Conservation (phyloP, 2,113 vertebrate genomes). For the Pollachius pollachius region DNA sequence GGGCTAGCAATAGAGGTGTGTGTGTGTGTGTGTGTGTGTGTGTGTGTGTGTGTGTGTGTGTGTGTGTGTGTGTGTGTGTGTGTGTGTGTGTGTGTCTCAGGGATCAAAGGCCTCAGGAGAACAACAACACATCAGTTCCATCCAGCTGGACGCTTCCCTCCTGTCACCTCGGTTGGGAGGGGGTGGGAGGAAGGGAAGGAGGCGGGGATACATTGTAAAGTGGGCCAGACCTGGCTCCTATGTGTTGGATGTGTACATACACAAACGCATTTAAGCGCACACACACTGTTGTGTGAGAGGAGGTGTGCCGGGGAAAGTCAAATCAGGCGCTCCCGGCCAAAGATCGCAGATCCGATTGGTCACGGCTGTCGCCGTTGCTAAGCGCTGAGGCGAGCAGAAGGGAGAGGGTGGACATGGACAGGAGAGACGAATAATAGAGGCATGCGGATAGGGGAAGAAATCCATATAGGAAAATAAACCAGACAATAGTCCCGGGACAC, state of each 20-base stretch:
- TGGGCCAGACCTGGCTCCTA: not conserved
- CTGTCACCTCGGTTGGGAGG: slow-evolving; percentile 47
- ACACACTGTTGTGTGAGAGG: slow-evolving; percentile 20
- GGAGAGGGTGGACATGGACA: slow-evolving; percentile 27
- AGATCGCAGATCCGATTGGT: slow-evolving; percentile 62
- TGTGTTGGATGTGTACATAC: not conserved
- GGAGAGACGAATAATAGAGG: slow-evolving; percentile 10
- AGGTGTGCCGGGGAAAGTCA: slow-evolving; percentile 56
- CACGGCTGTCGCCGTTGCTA: slow-evolving; percentile 63
- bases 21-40: no score
- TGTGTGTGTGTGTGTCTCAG: not conserved
- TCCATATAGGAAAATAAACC: no score
- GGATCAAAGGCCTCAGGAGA: slow-evolving; percentile 48
- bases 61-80: no score
- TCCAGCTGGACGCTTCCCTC: slow-evolving; percentile 67
- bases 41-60: no score
- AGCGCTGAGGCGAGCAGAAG: slow-evolving; percentile 51
- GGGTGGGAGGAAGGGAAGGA: slow-evolving; percentile 18
- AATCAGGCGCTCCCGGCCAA: slow-evolving; percentile 53
- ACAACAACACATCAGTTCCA: slow-evolving; percentile 52
- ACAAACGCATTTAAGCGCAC: slow-evolving; percentile 42
- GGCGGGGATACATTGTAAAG: not conserved
- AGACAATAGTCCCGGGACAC: slow-evolving; percentile 1
- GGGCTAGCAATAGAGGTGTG: no score
- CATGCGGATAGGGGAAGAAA: not conserved